Conservation (phyloP, 1,140 invertebrate species). For the Frieseomelitta varia region DNA sequence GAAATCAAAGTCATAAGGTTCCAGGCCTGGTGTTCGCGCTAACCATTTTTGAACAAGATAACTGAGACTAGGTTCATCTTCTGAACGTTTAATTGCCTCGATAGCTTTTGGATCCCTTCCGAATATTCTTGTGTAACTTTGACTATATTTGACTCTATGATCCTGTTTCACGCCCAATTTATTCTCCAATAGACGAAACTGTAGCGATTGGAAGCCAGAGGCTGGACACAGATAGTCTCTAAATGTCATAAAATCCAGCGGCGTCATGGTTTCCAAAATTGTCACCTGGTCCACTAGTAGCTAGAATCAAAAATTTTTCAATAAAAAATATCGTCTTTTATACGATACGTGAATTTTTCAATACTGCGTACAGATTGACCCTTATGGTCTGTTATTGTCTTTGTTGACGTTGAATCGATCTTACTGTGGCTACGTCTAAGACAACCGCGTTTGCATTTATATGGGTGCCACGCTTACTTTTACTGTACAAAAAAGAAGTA, state of each 20-base stretch:
- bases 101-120: slow-evolving; percentile 89
- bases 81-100: slow-evolving; percentile 88
- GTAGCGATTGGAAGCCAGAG: slow-evolving; percentile 98
- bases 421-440: slow-evolving; percentile 14
- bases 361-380: not conserved
- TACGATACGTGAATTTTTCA: not conserved
- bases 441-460: slow-evolving; percentile 42
- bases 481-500: not conserved
- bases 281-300: slow-evolving; percentile 97
- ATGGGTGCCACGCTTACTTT: slow-evolving; percentile 44
- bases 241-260: slow-evolving; percentile 98
- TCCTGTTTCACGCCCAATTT: slow-evolving; percentile 96
- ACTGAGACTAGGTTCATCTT: slow-evolving; percentile 92
- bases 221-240: slow-evolving; percentile 95
- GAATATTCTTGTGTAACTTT: slow-evolving; percentile 94
- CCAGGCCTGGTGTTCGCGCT: slow-evolving; percentile 95
- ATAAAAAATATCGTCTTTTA: not conserved
- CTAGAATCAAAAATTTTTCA: slow-evolving; percentile 81
- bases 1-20: slow-evolving; percentile 93
- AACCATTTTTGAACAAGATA: slow-evolving; percentile 95
- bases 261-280: slow-evolving; percentile 99
- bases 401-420: slow-evolving; percentile 22
- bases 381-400: not conserved
- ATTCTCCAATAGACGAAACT: slow-evolving; percentile 98
- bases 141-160: slow-evolving; percentile 95